Base-by-base conservation (phyloP, 2,113 vertebrate species). In the Leucopsar rothschildi region DNA sequence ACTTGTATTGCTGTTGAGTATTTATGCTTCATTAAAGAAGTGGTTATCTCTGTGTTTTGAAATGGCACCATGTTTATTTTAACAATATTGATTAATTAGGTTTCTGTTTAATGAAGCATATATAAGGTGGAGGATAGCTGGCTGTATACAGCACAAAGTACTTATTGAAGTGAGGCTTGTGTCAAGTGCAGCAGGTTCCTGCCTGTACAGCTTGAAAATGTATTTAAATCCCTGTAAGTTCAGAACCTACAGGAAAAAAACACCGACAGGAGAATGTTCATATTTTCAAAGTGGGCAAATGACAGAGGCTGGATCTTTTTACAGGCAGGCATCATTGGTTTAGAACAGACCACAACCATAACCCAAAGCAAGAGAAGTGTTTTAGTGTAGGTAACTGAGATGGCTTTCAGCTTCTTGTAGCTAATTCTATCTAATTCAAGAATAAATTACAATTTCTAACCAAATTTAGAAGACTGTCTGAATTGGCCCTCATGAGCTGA, bases 31-130 rank as follows among this genome's bases (percentile, higher is more conserved):
- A 66, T 85, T 80, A 73, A 88, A 91, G 83, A 91, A 88, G 45
- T 70, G 37, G 52, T 88, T 75, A 73, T 79, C 44, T 77, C 91
- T 52, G 59, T 95, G 22, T 52, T 91, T 93, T 94, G 60, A 89
- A 81, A 84, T 56, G 69, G 24, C 39, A 73, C 37, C 11, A 20
- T 68, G 49, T 93, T 96, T 95, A 69, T 87, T 79, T 95, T 96
- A 76, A 60, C 65, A 90, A 57, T 93, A 94, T 94, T 68, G 87
- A 97, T 95, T 72, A 60, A 64, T 91, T 86, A 87, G 53, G 75
- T 87, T 68, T 72, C 53, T 94, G 47, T 85, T 94, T 88, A 94
- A 92, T 91, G 83, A 68, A 94, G 60, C 49, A 65, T 97, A 78
- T 76, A 82, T 69, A 95, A 75, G 37, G 73, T 66, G 69, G 60